These are phyloP conservation scores for Lepidurus arcticus DNA, from an alignment of 1,140 invertebrate genomes.

Conservation along the genomic window DNA sequence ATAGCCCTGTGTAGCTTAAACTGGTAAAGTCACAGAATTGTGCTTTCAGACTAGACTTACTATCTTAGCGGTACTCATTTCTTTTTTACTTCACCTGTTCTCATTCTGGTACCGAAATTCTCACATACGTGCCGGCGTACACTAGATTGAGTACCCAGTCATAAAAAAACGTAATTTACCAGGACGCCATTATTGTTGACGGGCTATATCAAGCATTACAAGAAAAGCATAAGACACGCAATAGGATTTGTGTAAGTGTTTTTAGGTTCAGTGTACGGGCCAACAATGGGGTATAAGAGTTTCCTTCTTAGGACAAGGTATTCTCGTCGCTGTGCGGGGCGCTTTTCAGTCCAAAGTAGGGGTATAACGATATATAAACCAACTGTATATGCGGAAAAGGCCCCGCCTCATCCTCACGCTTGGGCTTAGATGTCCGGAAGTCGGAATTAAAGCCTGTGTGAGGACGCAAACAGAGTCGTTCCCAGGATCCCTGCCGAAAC, in stretches of 20 bases:
- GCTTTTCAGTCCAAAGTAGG: not conserved
- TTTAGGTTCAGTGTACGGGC: constrained; percentile 17
- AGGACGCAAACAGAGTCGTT: constrained; percentile 16
- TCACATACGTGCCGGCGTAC: not conserved
- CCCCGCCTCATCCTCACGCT: constrained; percentile 13
- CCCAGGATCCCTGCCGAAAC: constrained; percentile 6
- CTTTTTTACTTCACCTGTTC: not conserved
- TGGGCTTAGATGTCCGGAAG: constrained; percentile 15
- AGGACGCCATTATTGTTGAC: not conserved
- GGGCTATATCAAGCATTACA: not conserved
- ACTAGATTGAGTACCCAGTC: not conserved
- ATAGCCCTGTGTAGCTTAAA: not conserved
- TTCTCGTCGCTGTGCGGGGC: constrained; percentile 1
- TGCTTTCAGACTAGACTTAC: not conserved
- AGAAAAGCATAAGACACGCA: constrained; percentile 10
- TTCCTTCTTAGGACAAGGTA: not conserved
- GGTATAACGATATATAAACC: not conserved
- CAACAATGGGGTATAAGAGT: not conserved
- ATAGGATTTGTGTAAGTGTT: not conserved
- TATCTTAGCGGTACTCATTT: not conserved
- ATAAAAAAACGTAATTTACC: not conserved
- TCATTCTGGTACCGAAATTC: not conserved
- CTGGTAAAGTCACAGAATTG: not conserved
- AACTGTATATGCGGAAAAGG: constrained; percentile 2
- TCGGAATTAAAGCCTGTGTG: constrained; percentile 21